Base-by-base conservation (phyloP, 2,888 invertebrate species). In the Salticus scenicus region DNA sequence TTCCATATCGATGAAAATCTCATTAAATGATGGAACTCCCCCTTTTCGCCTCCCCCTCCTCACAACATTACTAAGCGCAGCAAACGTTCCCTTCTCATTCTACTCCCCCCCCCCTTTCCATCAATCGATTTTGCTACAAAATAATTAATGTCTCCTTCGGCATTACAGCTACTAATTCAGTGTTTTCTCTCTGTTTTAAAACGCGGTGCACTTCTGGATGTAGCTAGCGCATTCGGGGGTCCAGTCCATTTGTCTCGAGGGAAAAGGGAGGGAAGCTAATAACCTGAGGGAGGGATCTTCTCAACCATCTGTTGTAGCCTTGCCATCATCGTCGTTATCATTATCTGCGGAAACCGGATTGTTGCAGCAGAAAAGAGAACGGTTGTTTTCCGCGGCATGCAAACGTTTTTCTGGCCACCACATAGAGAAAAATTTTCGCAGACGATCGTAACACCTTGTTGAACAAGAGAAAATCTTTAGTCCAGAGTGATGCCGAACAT, bases 241-340 rank as follows among this genome's bases (percentile, higher is more conserved):
- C 71, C 72, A 67, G 72, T 83, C 77, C 83, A 83, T 83, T 83
- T 76, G 83, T 83, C 77, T 73, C 76, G 47, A 64, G 76, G 83
- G 83, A 70, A 77, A 72, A 77, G 77, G 67, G 57, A 57, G 57
- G 57, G 57, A 57, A 57, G 57, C 24, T 57, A 57, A 57, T 57
- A 57, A 57, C 57, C 57, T 57, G 57, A 10, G 24, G 57, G 57
- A 24, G 24, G 57, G 24, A 2, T 8, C 8, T 57, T 24, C 24
- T 57, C 57, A 57, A 57, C 57, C 57, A 57, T 57, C 57, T 57
- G 57, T 57, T 57, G 57, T 47, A 17, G 7, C 2, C 17, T 57
- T 24, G 57, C 57, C 20, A 24, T 57, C 57, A 57, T 57, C 57
- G 24, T 57, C 57, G 57, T 57, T 5, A 57, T 57, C 57, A 57